Evolutionary conservation across 2,888 invertebrate genomes (phyloP).

Genomic region (Gymnosoma rotundatum): DNA sequence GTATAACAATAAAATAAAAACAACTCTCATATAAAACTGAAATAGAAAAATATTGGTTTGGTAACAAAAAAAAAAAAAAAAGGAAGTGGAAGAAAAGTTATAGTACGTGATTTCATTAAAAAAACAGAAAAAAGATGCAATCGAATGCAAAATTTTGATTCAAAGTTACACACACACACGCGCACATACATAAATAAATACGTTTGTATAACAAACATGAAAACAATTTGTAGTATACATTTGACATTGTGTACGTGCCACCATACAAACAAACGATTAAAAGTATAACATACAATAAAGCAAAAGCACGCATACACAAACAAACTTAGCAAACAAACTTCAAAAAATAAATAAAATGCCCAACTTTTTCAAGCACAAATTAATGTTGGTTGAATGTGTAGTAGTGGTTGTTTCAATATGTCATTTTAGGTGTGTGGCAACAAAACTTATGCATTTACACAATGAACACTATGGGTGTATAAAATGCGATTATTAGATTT

Average conservation of each 20-base stretch:
- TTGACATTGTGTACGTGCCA: slow-evolving; percentile 68
- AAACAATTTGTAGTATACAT: slow-evolving; percentile 69
- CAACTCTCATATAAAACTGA: slow-evolving; percentile 58
- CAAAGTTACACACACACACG: slow-evolving; percentile 52
- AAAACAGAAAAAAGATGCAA: slow-evolving; percentile 64
- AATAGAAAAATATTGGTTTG: slow-evolving; percentile 56
- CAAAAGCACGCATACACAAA: slow-evolving; percentile 61
- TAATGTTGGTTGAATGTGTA: slow-evolving; percentile 13
- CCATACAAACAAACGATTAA: slow-evolving; percentile 70
- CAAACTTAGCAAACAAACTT: not conserved
- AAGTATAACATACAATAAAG: slow-evolving; percentile 47
- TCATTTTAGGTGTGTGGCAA: too few relatives aligned
- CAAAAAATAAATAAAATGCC: not conserved
- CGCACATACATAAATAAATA: slow-evolving; percentile 45
- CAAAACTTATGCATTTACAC: slow-evolving; percentile 16
- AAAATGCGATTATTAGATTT: slow-evolving; percentile 32
- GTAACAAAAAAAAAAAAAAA: slow-evolving; percentile 10
- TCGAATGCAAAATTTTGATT: slow-evolving; percentile 71
- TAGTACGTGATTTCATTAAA: slow-evolving; percentile 72
- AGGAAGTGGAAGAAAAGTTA: slow-evolving; percentile 60
- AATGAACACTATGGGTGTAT: slow-evolving; percentile 1
- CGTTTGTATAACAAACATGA: slow-evolving; percentile 46
- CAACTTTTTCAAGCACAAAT: slow-evolving; percentile 53
- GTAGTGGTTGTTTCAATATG: too few relatives aligned
- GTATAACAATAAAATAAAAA: slow-evolving; percentile 56